Evolutionary conservation across 2,888 invertebrate genomes (phyloP).

Genomic region (Brachyptera risi): DNA sequence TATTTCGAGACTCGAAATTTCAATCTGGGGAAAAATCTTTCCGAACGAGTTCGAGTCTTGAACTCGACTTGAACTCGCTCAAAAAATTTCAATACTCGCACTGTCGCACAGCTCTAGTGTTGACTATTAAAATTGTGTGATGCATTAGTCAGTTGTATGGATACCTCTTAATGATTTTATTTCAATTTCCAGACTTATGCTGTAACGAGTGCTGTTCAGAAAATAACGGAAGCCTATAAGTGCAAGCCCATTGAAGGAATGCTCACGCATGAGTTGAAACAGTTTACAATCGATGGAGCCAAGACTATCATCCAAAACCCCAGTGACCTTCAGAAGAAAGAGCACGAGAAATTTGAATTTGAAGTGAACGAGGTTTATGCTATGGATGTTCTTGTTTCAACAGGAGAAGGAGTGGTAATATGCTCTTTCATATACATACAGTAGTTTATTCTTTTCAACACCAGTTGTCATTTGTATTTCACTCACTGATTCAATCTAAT

Average conservation of each 20-base stretch:
- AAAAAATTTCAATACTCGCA: too few species aligned
- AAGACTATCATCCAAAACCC: conserved; percentile 98
- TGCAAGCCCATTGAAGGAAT: conserved; percentile 98
- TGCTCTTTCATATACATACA: too few species aligned
- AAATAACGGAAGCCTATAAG: conserved; percentile 86
- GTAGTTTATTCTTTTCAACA: too few species aligned
- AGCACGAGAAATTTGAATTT: conserved; percentile 94
- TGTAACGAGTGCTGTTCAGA: conserved; percentile 89
- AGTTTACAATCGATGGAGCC: conserved; percentile 95
- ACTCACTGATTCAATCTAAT: too few species aligned
- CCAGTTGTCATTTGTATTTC: not conserved
- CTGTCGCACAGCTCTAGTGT: too few species aligned
- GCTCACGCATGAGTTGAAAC: conserved; percentile 93
- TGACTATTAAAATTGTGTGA: too few species aligned
- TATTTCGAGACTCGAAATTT: too few species aligned
- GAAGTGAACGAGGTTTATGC: conserved; percentile 97
- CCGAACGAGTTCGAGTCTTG: too few species aligned
- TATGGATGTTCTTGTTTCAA: conserved; percentile 95
- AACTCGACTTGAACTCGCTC: too few species aligned
- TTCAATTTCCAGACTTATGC: conserved; percentile 66
- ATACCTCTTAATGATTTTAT: too few species aligned
- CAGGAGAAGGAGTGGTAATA: conserved; percentile 89
- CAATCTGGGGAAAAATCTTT: too few species aligned
- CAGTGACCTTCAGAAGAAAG: conserved; percentile 92
- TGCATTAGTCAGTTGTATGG: too few species aligned